Evolutionary conservation across 1,140 invertebrate species (phyloP).

Genomic region (Eriosoma lanigerum): DNA sequence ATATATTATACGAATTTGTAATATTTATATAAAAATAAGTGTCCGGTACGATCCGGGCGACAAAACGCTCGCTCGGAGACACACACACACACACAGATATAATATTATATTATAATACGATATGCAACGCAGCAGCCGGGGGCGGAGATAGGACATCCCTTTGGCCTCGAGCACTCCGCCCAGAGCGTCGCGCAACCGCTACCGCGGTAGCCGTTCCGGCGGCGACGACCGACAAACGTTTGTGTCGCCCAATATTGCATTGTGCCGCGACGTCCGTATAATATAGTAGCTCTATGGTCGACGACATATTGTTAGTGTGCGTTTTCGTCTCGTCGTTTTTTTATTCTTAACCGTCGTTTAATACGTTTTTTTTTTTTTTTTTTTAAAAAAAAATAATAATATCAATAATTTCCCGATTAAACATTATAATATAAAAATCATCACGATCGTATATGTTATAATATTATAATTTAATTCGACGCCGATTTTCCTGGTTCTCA

Average conservation of each 20-base stretch:
- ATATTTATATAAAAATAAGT: too few relatives aligned
- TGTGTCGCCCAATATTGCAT: slow-evolving; percentile 35
- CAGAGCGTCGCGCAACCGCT: slow-evolving; percentile 51
- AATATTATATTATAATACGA: too few relatives aligned
- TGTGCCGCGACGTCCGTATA: slow-evolving; percentile 12
- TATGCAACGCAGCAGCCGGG: background rate
- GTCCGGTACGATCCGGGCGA: background rate
- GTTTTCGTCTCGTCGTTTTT: background rate
- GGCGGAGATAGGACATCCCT: slow-evolving; percentile 48
- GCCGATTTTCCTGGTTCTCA: background rate
- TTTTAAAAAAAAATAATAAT: too few relatives aligned
- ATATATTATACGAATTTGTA: too few relatives aligned
- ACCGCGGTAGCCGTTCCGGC: slow-evolving; percentile 42
- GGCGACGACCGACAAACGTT: slow-evolving; percentile 31
- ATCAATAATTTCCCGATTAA: too few relatives aligned
- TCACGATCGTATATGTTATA: too few relatives aligned
- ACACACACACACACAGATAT: too few relatives aligned
- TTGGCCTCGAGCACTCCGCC: slow-evolving; percentile 49
- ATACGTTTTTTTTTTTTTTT: too few relatives aligned
- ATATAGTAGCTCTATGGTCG: slow-evolving; percentile 23
- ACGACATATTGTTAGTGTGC: background rate
- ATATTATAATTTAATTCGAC: too few relatives aligned
- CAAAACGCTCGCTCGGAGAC: background rate
- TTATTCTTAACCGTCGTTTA: too few relatives aligned
- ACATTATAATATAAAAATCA: too few relatives aligned